Evolutionary conservation across 2,888 invertebrate species (phyloP).

Genomic region (Hyposoter didymator): DNA sequence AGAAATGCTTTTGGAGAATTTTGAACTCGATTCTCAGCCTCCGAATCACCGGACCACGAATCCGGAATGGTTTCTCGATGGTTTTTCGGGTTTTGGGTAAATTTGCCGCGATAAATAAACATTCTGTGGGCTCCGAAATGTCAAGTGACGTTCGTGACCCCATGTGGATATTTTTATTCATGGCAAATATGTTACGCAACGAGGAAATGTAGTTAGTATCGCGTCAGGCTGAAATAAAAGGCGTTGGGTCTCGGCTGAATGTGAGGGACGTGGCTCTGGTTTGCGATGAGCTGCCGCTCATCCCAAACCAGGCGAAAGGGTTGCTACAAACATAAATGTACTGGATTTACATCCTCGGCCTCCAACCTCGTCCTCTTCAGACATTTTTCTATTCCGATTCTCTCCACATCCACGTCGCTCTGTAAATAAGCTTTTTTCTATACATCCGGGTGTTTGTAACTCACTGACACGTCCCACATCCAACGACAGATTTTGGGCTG

Average conservation of each 20-base stretch:
- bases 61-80: too few species aligned
- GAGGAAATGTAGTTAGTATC: constrained; percentile 23
- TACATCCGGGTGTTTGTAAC: too few species aligned
- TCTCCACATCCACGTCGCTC: not conserved
- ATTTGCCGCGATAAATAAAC: too few species aligned
- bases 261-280: not conserved
- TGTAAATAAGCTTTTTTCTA: not conserved
- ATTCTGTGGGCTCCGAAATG: too few species aligned
- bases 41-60: too few species aligned
- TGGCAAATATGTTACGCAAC: constrained; percentile 29
- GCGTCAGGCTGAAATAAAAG: constrained; percentile 38
- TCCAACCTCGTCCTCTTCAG: not conserved
- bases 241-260: not conserved
- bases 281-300: not conserved
- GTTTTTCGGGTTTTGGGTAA: too few species aligned
- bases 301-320: not conserved
- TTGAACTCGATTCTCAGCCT: too few species aligned
- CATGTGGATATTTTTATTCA: not conserved
- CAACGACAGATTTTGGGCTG: too few species aligned
- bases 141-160: too few species aligned
- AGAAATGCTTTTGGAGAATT: too few species aligned
- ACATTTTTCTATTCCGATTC: not conserved
- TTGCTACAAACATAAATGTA: not conserved
- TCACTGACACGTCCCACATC: too few species aligned
- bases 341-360: not conserved